Evolutionary conservation across 1,140 invertebrate species (phyloP).

Genomic region (Aethina tumida): DNA sequence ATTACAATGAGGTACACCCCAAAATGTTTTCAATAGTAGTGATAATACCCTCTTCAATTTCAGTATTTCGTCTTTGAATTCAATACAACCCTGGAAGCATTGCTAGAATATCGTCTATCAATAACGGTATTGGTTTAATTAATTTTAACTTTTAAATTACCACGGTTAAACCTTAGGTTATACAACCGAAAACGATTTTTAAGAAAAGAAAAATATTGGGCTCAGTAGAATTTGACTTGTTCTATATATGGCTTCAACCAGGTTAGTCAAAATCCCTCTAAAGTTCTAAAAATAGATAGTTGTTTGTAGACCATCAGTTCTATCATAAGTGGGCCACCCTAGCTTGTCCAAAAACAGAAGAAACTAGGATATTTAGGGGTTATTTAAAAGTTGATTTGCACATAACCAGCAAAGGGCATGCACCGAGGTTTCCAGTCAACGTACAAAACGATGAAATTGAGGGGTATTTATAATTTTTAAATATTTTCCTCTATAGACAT

Average conservation of each 20-base stretch:
- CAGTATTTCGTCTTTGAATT: constrained; percentile 64
- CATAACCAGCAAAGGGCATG: constrained; percentile 57
- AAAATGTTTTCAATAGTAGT: constrained; percentile 1
- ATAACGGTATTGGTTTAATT: constrained; percentile 37
- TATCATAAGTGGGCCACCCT: constrained; percentile 74
- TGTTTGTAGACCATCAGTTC: constrained; percentile 57
- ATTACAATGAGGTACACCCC: constrained; percentile 47
- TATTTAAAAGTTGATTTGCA: constrained; percentile 70
- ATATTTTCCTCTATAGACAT: not conserved
- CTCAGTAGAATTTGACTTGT: constrained; percentile 56
- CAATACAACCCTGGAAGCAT: constrained; percentile 39
- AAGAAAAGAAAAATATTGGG: constrained; percentile 45
- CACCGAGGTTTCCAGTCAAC: constrained; percentile 47
- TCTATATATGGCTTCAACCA: constrained; percentile 57
- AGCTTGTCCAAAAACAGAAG: constrained; percentile 53
- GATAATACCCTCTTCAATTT: constrained; percentile 17
- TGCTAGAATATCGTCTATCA: constrained; percentile 36
- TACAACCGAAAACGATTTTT: constrained; percentile 24
- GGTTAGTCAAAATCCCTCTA: constrained; percentile 38
- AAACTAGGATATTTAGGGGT: constrained; percentile 50
- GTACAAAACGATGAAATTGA: constrained; percentile 62
- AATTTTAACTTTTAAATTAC: constrained; percentile 20
- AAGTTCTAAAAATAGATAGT: constrained; percentile 1
- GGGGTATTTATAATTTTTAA: constrained; percentile 44
- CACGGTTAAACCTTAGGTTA: constrained; percentile 16